Percentiles rank a stretch among this genome's conserved stretches.
Conservation (phyloP, 1,140 invertebrate species). For the Nasonia longicornis region DNA sequence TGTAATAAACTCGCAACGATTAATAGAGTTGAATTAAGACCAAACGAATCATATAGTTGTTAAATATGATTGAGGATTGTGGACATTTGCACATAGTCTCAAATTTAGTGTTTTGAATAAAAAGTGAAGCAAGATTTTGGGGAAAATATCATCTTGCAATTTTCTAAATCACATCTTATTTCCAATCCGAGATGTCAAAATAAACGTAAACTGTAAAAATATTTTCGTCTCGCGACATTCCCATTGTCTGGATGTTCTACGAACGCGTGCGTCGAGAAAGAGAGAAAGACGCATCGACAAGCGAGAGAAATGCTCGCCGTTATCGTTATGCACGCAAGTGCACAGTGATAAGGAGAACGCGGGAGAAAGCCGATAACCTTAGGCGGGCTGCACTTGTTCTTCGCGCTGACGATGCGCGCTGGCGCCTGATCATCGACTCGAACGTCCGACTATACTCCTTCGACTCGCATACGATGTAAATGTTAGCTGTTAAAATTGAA, state of each 20-base stretch:
- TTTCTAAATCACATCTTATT: too few relatives aligned
- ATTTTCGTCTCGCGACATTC: neutral
- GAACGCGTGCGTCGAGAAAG: neutral
- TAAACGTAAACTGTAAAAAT: neutral
- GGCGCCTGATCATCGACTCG: neutral
- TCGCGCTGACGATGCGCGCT: neutral
- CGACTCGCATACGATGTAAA: neutral
- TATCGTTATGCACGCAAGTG: constrained; percentile 30
- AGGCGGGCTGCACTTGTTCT: constrained; percentile 23
- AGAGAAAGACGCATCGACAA: neutral
- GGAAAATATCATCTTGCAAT: too few relatives aligned
- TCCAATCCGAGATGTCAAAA: neutral
- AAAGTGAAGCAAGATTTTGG: too few relatives aligned
- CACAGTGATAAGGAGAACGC: constrained; percentile 16
- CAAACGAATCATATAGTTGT: too few relatives aligned
- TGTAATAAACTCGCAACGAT: too few relatives aligned
- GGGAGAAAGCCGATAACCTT: constrained; percentile 40
- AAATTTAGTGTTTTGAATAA: too few relatives aligned
- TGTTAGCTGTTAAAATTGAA: too few relatives aligned
- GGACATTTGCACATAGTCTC: too few relatives aligned
- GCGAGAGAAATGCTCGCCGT: constrained; percentile 8
- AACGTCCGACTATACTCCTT: neutral
- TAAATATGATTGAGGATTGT: too few relatives aligned
- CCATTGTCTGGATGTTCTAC: neutral
- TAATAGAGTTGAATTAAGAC: too few relatives aligned